Conservation (phyloP, 1,140 invertebrate genomes). For the Reticulitermes speratus region DNA sequence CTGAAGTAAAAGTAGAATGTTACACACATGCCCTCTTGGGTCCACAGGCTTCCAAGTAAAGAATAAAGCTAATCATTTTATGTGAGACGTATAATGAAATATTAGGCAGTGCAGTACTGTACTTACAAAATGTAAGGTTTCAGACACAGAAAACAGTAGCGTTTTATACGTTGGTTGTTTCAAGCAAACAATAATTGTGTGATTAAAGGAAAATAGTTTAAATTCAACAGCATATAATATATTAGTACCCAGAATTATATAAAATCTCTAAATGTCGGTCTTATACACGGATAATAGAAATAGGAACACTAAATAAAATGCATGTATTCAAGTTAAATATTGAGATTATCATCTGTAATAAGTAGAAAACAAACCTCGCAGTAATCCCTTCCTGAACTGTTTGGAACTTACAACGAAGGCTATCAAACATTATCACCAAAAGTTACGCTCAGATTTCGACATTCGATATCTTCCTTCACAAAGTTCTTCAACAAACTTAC, state of each 20-base stretch:
- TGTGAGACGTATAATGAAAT: neutral
- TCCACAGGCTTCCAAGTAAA: too few relatives aligned
- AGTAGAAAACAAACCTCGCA: conserved; percentile 44
- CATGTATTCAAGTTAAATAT: neutral
- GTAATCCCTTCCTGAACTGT: conserved; percentile 54
- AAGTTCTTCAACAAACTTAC: neutral
- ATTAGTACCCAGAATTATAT: too few relatives aligned
- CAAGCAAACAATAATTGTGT: too few relatives aligned
- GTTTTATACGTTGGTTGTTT: neutral
- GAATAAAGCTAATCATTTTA: too few relatives aligned
- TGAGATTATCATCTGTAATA: neutral
- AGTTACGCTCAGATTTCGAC: neutral
- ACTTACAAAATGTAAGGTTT: neutral
- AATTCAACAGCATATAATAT: too few relatives aligned
- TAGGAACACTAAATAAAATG: neutral
- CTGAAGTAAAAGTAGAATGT: neutral
- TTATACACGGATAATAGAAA: too few relatives aligned
- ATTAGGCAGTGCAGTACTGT: too few relatives aligned
- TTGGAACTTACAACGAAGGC: conserved; percentile 51
- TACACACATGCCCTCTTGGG: neutral
- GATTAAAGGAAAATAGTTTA: too few relatives aligned
- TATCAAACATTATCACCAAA: conserved; percentile 48
- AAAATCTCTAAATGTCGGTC: too few relatives aligned
- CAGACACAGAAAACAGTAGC: neutral
- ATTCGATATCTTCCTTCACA: neutral